Percentiles rank a stretch among this genome's conserved stretches.
These are phyloP conservation scores for Dynastes grantii DNA, from an alignment of 2,888 invertebrate genomes.

Conservation along the genomic window DNA sequence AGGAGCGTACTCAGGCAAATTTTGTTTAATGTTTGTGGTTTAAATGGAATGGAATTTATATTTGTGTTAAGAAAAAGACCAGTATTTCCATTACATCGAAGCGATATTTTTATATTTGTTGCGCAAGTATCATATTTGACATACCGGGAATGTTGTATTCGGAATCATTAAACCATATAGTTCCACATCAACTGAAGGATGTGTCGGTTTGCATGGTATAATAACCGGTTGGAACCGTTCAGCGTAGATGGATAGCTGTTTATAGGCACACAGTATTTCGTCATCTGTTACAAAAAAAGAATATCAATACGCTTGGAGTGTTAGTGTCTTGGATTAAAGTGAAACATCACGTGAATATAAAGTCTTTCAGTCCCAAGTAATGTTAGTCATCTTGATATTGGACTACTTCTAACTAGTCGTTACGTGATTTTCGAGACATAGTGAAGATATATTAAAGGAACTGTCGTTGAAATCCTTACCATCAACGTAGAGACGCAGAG, in stretches of 20 bases:
- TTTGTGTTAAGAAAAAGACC: neutral
- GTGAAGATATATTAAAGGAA: no score
- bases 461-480: slow-evolving; percentile 65
- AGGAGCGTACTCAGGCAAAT: no score
- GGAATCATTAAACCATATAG: slow-evolving; percentile 59
- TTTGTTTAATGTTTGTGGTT: no score
- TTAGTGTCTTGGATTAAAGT: no score
- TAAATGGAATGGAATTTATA: no score
- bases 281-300: slow-evolving; percentile 68
- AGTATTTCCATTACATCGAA: neutral
- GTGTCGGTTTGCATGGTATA: slow-evolving; percentile 79
- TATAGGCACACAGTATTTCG: slow-evolving; percentile 69
- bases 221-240: slow-evolving; percentile 68
- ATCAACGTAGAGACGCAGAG: slow-evolving; percentile 74
- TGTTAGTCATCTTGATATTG: no score
- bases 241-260: slow-evolving; percentile 56
- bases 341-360: no score
- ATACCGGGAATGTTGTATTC: neutral
- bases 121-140: neutral
- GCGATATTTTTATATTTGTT: neutral
- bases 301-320: no score
- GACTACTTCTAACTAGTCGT: no score
- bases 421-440: no score
- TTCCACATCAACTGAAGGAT: slow-evolving; percentile 73
- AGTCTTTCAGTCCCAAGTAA: no score